Percentiles rank a stretch among this genome's conserved stretches.
phyloP scores from a whole-genome alignment of 2,888 invertebrate genomes.

The Hypercompe scribonia region DNA sequence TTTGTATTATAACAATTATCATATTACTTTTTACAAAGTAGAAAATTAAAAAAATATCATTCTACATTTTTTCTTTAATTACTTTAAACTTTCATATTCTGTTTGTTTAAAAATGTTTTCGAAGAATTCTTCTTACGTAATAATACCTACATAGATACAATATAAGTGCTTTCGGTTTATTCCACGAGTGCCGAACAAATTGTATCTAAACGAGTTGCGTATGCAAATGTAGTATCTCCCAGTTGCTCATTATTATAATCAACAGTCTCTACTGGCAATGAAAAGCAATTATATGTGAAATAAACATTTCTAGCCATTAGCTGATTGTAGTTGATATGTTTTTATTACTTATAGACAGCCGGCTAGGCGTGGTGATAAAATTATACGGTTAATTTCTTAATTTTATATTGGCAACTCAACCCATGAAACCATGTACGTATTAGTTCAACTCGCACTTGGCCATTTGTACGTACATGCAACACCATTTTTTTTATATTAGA shows the following conservation, averaged over 20 bases:
- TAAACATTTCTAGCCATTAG: neutral
- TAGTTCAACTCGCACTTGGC: too few relatives aligned
- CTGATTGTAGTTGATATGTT: neutral
- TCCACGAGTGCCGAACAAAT: neutral
- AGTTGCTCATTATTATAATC: neutral
- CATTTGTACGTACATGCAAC: too few relatives aligned
- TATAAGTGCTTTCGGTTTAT: neutral
- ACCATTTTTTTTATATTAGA: too few relatives aligned
- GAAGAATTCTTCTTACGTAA: neutral
- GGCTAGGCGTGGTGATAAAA: too few relatives aligned
- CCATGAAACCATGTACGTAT: too few relatives aligned
- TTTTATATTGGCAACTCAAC: too few relatives aligned
- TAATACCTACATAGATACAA: neutral
- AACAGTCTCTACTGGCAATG: neutral
- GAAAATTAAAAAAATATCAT: too few relatives aligned
- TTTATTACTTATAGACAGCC: too few relatives aligned
- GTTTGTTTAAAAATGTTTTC: neutral
- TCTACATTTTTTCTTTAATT: too few relatives aligned
- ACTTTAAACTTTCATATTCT: neutral
- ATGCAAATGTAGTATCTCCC: slow-evolving; percentile 1
- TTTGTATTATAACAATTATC: too few relatives aligned
- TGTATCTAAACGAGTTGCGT: neutral
- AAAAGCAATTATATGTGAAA: neutral
- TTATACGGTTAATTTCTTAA: too few relatives aligned
- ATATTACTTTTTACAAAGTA: too few relatives aligned